These are phyloP conservation scores for Pipistrellus pygmaeus DNA, from an alignment of 2,797 vertebrate species.

Conservation along the genomic window DNA sequence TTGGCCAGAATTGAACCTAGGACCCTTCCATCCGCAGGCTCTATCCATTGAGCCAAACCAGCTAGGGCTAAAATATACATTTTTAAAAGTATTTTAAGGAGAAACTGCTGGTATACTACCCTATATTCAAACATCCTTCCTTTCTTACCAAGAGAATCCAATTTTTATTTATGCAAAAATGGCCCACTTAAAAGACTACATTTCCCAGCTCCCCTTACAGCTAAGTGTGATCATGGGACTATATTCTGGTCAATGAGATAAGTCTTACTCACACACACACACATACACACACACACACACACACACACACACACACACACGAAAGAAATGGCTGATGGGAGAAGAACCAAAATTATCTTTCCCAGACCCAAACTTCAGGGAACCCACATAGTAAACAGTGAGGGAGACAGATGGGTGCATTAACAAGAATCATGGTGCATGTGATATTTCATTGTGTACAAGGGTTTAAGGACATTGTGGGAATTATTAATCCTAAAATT, in stretches of 20 bases:
- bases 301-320: not conserved
- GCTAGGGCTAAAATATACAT: not conserved
- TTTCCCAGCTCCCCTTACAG: not conserved
- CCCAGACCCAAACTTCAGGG: not conserved
- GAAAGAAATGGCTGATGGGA: not conserved
- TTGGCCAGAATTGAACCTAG: too few relatives aligned
- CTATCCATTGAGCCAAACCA: too few relatives aligned
- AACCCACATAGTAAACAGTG: not conserved
- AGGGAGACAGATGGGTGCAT: not conserved
- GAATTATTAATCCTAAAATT: not conserved
- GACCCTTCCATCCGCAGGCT: too few relatives aligned
- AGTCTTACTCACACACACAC: not conserved
- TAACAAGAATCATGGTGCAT: not conserved
- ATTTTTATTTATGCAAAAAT: slow-evolving; percentile 28
- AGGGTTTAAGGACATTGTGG: not conserved
- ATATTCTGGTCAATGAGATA: not conserved
- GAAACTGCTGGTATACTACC: not conserved
- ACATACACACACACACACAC: too few relatives aligned
- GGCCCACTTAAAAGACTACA: not conserved
- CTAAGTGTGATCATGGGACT: not conserved
- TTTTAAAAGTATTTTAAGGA: not conserved
- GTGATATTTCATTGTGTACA: not conserved
- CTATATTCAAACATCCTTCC: not conserved
- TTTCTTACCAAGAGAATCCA: slow-evolving; percentile 19
- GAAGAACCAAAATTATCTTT: not conserved